Conservation (phyloP, 1,140 invertebrate genomes). For the Drosophila nasuta region DNA sequence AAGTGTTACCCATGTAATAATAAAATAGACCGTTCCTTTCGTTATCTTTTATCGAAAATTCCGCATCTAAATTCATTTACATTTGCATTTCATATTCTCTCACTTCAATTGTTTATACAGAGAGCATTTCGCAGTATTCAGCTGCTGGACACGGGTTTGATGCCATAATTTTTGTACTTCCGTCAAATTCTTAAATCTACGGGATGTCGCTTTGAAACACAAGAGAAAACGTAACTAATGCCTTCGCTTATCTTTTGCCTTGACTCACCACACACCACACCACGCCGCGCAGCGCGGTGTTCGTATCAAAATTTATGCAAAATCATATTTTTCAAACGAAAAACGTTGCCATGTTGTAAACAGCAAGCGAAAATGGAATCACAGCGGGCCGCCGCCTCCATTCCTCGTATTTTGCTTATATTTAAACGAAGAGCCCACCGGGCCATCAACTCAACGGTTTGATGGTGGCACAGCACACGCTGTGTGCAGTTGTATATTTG, state of each 20-base stretch:
- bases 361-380: slow-evolving; percentile 70
- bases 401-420: slow-evolving; percentile 55
- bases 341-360: slow-evolving; percentile 43
- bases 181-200: slow-evolving; percentile 39
- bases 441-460: slow-evolving; percentile 39
- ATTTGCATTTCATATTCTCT: background rate
- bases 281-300: slow-evolving; percentile 29
- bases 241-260: slow-evolving; percentile 61
- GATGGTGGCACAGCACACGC: slow-evolving; percentile 19
- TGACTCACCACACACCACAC: slow-evolving; percentile 37
- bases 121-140: background rate
- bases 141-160: slow-evolving; percentile 32
- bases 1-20: background rate
- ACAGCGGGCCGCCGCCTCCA: slow-evolving; percentile 61
- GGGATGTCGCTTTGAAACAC: slow-evolving; percentile 64
- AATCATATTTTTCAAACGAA: slow-evolving; percentile 72
- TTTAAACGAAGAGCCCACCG: slow-evolving; percentile 54
- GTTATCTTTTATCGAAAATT: background rate
- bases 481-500: slow-evolving; percentile 58
- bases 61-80: background rate
- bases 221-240: slow-evolving; percentile 5
- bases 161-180: slow-evolving; percentile 51
- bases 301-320: slow-evolving; percentile 74
- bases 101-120: background rate
- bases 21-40: background rate